Evolutionary conservation across 2,797 vertebrate species (phyloP).

Genomic region (Pseudomugil tenellus): DNA sequence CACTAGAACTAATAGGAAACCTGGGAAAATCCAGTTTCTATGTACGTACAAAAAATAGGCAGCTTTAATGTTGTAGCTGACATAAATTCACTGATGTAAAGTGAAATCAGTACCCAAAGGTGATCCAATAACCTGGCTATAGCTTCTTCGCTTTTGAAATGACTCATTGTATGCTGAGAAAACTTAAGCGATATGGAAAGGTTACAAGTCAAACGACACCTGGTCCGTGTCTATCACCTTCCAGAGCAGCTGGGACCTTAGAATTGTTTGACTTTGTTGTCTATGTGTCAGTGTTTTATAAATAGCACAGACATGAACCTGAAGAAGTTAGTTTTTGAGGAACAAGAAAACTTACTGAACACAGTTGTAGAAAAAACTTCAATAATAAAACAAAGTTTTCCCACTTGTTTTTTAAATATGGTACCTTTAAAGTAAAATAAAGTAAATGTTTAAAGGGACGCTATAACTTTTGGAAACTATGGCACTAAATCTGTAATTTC

Average conservation of each 20-base stretch:
- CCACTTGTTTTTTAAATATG: background rate
- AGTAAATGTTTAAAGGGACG: background rate
- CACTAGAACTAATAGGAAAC: background rate
- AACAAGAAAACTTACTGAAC: background rate
- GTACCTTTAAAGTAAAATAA: background rate
- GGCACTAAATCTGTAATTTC: no score
- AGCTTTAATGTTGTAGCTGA: background rate
- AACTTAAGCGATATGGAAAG: background rate
- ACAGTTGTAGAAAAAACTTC: background rate
- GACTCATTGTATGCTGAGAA: background rate
- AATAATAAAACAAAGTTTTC: background rate
- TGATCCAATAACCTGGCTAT: background rate
- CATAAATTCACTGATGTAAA: background rate
- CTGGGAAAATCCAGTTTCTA: background rate
- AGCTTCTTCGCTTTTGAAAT: background rate
- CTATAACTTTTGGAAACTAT: no score
- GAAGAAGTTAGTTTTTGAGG: background rate
- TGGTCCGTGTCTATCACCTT: background rate
- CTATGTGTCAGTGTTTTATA: background rate
- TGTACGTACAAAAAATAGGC: background rate
- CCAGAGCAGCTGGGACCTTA: background rate
- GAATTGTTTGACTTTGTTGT: conserved; percentile 2
- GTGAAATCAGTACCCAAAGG: background rate
- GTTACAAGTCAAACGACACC: background rate
- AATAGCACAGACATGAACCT: background rate